Base-by-base conservation (phyloP, 2,797 vertebrate species). In the Hypotaenidia okinawae region DNA sequence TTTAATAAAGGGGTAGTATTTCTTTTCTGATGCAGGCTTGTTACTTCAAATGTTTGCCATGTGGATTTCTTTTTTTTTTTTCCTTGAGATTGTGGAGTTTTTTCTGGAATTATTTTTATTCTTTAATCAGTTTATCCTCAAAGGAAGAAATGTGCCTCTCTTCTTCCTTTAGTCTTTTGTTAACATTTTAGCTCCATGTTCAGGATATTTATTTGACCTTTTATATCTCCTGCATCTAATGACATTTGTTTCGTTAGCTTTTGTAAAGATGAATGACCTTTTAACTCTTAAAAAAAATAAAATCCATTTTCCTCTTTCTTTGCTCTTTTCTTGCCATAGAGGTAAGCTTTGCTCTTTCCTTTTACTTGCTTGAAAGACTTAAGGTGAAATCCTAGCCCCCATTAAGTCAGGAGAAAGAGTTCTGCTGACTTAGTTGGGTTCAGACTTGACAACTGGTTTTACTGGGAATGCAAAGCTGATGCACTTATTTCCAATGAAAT, bases 141-240 rank as follows among this genome's bases (percentile, higher is more conserved):
- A 37, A 77, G 87, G 89, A 92, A 94, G 68, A 88, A 77, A 55
- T 82, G 54, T 83, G 13, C 32, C 25, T 88, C 33, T 89, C 30
- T 15, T 83, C 69, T 94, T 89, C 55, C 72, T 92, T 95, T 87
- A 68, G 75, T 87, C 84, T 87, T 96, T 93, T 47, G 87, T 89
- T 96, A 97, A 94, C 90, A 96, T 97, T 97, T 96, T 92, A 93
- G 51, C 81, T 96, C 73, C 21, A 63, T 85, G 81, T 93, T 96
- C 95, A 92, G 85, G 89, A 82, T 96, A 96, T 96, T 95, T 97
- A 96, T 97, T 86, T 96, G 96, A 97, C 97, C 97, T 97, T 97
- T 97, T 63, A 83, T 96, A 95, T 94, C 90, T 93, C 75, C 69
- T 93, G 35, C 54, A 90, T 95, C 90, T 96, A 96, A 97, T 95